Conservation (phyloP, 92 coral and sea anemone genomes). For the Muricea muricata region DNA sequence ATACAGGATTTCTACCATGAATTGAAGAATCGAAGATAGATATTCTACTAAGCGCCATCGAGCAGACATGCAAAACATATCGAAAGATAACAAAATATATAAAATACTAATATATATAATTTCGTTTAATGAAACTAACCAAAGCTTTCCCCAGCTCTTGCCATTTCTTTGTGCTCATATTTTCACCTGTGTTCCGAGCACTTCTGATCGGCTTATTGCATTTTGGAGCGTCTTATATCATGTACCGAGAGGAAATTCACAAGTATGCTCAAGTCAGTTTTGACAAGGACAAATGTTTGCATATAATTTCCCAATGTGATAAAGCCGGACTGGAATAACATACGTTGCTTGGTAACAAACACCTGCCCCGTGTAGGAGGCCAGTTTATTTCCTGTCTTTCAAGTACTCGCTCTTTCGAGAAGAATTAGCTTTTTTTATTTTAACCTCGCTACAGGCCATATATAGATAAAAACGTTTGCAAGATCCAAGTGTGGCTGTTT, state of each 20-base stretch:
- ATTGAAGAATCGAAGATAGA: neutral
- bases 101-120: conserved; percentile 15
- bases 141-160: conserved; percentile 16
- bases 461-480: neutral
- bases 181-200: neutral
- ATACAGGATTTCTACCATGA: neutral
- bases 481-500: too few relatives aligned
- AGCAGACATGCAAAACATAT: neutral
- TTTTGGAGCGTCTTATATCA: too few relatives aligned
- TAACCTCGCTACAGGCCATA: neutral
- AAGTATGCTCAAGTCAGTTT: neutral
- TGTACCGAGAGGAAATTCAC: neutral
- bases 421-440: neutral
- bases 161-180: neutral
- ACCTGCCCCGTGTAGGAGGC: neutral
- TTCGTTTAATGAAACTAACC: conserved; percentile 13
- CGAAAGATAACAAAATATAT: neutral
- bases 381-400: neutral
- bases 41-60: neutral
- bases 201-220: too few relatives aligned
- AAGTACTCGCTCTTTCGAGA: neutral
- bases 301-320: conserved; percentile 2
- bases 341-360: neutral
- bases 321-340: neutral
- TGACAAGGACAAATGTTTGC: conserved; percentile 15